Percentiles rank a stretch among this genome's conserved stretches.
Evolutionary conservation across 1,140 invertebrate genomes (phyloP).

Genomic region (Adelges cooleyi): DNA sequence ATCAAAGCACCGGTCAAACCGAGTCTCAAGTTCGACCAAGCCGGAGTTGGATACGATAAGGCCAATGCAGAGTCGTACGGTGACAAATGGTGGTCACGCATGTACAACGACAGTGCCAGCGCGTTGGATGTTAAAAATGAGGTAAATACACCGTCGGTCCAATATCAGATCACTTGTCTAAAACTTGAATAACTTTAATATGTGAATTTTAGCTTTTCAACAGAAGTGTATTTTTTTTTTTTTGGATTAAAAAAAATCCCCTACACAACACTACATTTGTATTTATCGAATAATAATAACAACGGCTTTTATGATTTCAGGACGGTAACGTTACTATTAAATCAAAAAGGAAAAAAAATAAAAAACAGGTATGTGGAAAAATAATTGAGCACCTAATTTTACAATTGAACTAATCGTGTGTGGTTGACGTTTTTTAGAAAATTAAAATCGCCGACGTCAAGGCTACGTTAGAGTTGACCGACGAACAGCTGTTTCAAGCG

Average conservation of each 20-base stretch:
- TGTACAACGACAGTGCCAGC: constrained; percentile 57
- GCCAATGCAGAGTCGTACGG: constrained; percentile 50
- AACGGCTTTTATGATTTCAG: not conserved
- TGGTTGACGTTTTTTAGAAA: not conserved
- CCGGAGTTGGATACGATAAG: constrained; percentile 63
- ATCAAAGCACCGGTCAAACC: constrained; percentile 61
- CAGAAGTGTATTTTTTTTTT: no score
- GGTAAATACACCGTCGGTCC: not conserved
- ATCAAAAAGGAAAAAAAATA: not conserved
- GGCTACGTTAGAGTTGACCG: constrained; percentile 17
- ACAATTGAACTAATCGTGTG: not conserved
- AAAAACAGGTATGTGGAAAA: not conserved
- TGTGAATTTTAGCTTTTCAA: no score
- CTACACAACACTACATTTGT: no score
- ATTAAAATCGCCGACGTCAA: constrained; percentile 6
- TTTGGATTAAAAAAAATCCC: no score
- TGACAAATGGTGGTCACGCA: constrained; percentile 68
- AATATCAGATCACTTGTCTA: no score
- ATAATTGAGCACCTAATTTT: not conserved
- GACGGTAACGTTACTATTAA: not conserved
- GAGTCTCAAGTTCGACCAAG: constrained; percentile 60
- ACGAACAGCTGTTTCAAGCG: constrained; percentile 60
- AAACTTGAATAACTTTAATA: no score
- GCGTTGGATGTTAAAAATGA: constrained; percentile 9
- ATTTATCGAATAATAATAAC: not conserved